Percentiles rank a stretch among this genome's conserved stretches.
These are phyloP conservation scores for Campylomormyrus numenius DNA, from an alignment of 2,113 vertebrate species.

Conservation along the genomic window DNA sequence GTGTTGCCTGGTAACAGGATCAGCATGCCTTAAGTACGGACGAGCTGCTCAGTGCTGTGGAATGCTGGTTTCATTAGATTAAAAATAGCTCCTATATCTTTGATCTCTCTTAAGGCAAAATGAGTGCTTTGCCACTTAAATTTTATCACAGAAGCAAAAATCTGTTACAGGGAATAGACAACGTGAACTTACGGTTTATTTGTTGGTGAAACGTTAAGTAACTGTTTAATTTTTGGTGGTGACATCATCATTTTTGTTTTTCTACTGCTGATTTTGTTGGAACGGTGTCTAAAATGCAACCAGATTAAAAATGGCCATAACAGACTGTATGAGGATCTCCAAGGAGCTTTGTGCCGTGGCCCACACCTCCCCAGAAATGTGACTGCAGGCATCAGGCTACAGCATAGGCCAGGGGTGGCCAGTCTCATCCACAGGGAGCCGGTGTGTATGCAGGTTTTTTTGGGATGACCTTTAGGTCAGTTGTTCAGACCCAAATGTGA, in stretches of 20 bases:
- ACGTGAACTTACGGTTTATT: not conserved
- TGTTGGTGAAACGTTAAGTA: not conserved
- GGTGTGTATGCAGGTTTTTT: no score
- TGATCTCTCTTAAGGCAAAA: not conserved
- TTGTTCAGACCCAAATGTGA: no score
- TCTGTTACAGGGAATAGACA: not conserved
- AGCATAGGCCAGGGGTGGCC: no score
- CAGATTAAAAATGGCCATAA: not conserved
- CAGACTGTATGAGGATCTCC: not conserved
- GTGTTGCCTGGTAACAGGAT: not conserved
- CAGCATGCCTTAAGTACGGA: not conserved
- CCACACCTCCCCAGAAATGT: no score
- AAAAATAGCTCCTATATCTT: not conserved
- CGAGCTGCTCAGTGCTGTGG: not conserved
- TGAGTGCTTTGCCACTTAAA: not conserved
- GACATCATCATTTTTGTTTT: not conserved
- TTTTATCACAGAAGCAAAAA: not conserved
- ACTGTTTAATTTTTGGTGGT: not conserved
- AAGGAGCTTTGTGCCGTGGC: not conserved
- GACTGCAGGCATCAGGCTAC: no score
- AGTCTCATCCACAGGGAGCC: no score
- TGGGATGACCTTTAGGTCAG: no score
- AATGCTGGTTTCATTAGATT: not conserved
- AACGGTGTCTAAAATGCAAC: not conserved
- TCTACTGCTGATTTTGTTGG: not conserved